Base-by-base conservation (phyloP, 2,797 vertebrate species). In the Cichlasoma orientale region DNA sequence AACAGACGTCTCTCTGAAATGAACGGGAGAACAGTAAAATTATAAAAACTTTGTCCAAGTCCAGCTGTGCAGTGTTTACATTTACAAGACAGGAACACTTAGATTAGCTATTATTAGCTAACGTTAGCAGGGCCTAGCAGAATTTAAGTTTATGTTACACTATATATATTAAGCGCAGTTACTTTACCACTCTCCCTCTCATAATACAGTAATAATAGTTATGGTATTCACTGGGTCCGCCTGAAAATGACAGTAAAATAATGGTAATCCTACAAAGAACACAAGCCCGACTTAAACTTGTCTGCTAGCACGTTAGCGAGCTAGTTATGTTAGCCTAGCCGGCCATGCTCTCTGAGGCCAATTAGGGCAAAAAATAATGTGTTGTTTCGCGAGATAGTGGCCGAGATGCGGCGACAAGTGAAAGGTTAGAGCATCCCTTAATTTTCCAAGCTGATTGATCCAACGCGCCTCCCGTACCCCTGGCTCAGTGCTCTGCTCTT, bases 401-500 rank as follows among this genome's bases (percentile, higher is more conserved):
- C 23, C 21, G 36, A 52, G 50, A 82, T 53, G 68, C 50, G 75
- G 77, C 56, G 54, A 71, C 71, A 36, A 27, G 81, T 19, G 55
- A 57, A 82, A 77, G 77, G 75, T 71, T 13, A 61, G 57, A 85
- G 86, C 90, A 84, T 92, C 90, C 61, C 54, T 87, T 88, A 68
- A 53, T 75, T 79, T 57, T 82, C 54, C 50, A 70, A 70, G 78
- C 56, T 66, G 93, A 94, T 90, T 94, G 95, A 93, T 92, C 94
- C 94, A 83, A 70, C 84, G 88, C 91, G 95, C 94, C 89, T 91
- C 91, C 95, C 93, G 94, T 95, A 93, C 92, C 80, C 86, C 80
- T 77, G 86, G 81, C 90, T 88, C 79, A 2, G 79, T 23, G 53
- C 90, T 87, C 77, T 88, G 87, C 88, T 90, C 83, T 82, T 41